These are phyloP conservation scores for Drosophila eohydei DNA, from an alignment of 2,888 invertebrate genomes.

Conservation along the genomic window DNA sequence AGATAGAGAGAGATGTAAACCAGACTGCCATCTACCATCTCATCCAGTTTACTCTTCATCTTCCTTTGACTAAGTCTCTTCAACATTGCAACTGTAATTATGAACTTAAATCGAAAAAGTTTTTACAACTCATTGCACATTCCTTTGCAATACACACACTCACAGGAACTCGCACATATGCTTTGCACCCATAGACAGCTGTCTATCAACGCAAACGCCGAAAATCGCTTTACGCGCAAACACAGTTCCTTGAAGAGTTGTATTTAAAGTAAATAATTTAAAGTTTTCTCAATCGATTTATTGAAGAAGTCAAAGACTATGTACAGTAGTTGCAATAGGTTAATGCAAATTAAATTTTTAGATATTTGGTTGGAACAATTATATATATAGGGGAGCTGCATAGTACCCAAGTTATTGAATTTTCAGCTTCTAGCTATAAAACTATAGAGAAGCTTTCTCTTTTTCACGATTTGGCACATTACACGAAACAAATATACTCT, in stretches of 20 bases:
- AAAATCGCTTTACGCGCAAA: constrained; percentile 38
- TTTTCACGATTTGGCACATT: too few relatives aligned
- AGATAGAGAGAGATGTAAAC: not conserved
- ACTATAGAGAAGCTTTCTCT: too few relatives aligned
- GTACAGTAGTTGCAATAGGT: too few relatives aligned
- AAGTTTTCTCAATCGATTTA: not conserved
- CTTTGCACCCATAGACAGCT: constrained; percentile 45
- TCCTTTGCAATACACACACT: constrained; percentile 35
- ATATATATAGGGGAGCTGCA: too few relatives aligned
- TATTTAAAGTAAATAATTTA: constrained; percentile 28
- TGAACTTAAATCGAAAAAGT: constrained; percentile 80
- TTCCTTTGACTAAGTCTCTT: constrained; percentile 16
- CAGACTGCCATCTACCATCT: not conserved
- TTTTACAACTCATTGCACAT: constrained; percentile 76
- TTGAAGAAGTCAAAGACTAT: not conserved
- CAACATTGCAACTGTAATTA: constrained; percentile 73
- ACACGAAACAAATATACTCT: not conserved
- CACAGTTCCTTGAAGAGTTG: constrained; percentile 4
- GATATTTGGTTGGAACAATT: too few relatives aligned
- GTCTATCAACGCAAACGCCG: constrained; percentile 55
- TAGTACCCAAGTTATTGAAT: too few relatives aligned
- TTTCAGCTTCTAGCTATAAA: too few relatives aligned
- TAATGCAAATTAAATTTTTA: too few relatives aligned
- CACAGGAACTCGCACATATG: not conserved
- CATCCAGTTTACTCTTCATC: not conserved